A percentile compares a stretch with the other conserved stretches of the same genome.
phyloP scores from a whole-genome alignment of 1,140 invertebrate species.

The Batillaria attramentaria region DNA sequence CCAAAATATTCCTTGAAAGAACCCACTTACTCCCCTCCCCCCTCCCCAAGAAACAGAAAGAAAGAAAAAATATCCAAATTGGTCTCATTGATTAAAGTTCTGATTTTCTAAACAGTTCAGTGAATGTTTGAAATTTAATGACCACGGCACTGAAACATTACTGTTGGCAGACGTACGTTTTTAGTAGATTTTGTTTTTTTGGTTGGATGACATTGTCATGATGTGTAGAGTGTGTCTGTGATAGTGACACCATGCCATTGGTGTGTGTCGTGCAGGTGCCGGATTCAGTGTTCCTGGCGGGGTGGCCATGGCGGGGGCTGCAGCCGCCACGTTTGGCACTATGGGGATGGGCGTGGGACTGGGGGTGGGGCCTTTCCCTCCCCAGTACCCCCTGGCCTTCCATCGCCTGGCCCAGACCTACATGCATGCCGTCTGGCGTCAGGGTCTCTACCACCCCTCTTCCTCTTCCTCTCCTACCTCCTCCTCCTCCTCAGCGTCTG shows the following conservation, averaged over 20 bases:
- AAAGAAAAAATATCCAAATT: no score
- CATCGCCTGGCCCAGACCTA: constrained; percentile 32
- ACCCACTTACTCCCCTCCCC: no score
- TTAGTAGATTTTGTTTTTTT: no score
- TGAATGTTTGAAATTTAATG: no score
- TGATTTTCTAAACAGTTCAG: no score
- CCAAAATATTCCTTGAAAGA: no score
- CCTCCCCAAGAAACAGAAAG: no score
- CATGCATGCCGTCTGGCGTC: constrained; percentile 32
- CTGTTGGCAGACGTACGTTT: no score
- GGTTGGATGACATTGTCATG: no score
- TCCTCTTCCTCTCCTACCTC: constrained; percentile 21
- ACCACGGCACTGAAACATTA: no score
- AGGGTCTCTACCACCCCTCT: constrained; percentile 21
- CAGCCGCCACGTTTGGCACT: constrained; percentile 25
- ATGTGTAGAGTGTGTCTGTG: no score
- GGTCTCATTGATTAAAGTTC: no score
- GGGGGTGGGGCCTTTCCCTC: constrained; percentile 1
- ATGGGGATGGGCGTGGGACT: neutral
- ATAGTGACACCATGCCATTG: constrained; percentile 20
- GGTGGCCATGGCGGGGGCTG: constrained; percentile 20
- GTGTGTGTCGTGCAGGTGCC: constrained; percentile 35
- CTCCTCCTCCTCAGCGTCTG: neutral
- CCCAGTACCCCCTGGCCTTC: constrained; percentile 27
- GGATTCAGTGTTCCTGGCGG: constrained; percentile 28